Percentiles rank a stretch among this genome's conserved stretches.
phyloP scores from a whole-genome alignment of 2,113 vertebrate species.

The Rhinopomastus cyanomelas region DNA sequence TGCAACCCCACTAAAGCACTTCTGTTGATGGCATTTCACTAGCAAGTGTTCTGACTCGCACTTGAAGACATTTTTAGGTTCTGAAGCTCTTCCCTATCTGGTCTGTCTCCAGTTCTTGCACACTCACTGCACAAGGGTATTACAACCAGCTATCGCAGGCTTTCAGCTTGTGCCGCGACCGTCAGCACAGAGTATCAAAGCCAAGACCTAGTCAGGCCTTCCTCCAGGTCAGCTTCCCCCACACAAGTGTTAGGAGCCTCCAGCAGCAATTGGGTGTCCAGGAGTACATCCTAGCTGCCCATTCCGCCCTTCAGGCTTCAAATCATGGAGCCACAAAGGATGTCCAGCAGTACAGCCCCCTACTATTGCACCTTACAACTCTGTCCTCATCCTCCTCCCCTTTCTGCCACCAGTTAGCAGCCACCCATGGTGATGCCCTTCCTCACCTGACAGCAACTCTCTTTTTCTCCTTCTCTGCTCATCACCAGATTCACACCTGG shows the following conservation, averaged over 20 bases:
- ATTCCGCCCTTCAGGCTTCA: not conserved
- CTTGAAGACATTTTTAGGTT: not conserved
- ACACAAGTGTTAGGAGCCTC: not conserved
- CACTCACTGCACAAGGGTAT: not conserved
- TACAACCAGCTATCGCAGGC: not conserved
- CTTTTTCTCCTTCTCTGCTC: not conserved
- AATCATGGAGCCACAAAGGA: not conserved
- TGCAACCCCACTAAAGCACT: not conserved
- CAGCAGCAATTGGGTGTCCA: fast-evolving
- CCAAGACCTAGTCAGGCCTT: fast-evolving
- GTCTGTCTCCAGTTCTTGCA: not conserved
- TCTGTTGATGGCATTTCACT: not conserved
- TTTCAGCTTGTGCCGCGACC: not conserved
- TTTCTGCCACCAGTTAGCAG: not conserved
- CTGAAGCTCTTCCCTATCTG: not conserved
- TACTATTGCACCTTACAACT: not conserved
- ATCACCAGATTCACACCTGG: fast-evolving
- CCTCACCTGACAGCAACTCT: fast-evolving
- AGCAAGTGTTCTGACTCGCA: not conserved
- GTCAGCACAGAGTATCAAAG: not conserved
- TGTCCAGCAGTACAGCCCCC: not conserved
- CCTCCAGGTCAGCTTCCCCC: not conserved
- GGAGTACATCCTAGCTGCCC: fast-evolving
- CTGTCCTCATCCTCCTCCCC: not conserved
- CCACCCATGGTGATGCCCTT: not conserved